A percentile compares a stretch with the other conserved stretches of the same genome.
Conservation (phyloP, 2,797 vertebrate genomes). For the Tapirus indicus region DNA sequence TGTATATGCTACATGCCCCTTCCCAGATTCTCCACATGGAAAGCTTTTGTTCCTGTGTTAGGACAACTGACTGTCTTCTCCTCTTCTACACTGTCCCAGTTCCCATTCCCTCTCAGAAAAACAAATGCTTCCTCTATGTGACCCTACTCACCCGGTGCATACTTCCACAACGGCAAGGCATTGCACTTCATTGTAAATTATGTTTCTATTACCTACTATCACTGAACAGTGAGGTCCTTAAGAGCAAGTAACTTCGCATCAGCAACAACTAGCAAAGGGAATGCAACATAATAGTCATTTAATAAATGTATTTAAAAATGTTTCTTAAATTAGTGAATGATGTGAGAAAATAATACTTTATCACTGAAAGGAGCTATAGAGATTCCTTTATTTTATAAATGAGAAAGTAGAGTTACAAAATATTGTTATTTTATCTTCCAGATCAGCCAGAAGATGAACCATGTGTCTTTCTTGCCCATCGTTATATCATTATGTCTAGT, state of each 20-base stretch:
- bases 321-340: conserved; percentile 23
- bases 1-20: too few species aligned
- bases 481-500: conserved; percentile 5
- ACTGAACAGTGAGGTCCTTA: not conserved
- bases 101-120: not conserved
- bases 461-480: not conserved
- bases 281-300: not conserved
- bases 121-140: not conserved
- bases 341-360: conserved; percentile 24
- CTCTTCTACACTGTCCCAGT: not conserved
- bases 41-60: not conserved
- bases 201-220: not conserved
- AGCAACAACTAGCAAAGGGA: not conserved
- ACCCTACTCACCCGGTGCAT: not conserved
- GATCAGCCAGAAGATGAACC: not conserved
- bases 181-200: not conserved
- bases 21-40: not conserved
- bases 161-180: not conserved
- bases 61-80: not conserved
- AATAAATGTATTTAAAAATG: not conserved
- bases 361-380: not conserved
- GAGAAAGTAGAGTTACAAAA: not conserved
- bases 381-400: conserved; percentile 24
- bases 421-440: conserved; percentile 41
- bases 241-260: not conserved